A percentile compares a stretch with the other conserved stretches of the same genome.
Conservation (phyloP, 2,113 vertebrate genomes). For the Ondatra zibethicus region DNA sequence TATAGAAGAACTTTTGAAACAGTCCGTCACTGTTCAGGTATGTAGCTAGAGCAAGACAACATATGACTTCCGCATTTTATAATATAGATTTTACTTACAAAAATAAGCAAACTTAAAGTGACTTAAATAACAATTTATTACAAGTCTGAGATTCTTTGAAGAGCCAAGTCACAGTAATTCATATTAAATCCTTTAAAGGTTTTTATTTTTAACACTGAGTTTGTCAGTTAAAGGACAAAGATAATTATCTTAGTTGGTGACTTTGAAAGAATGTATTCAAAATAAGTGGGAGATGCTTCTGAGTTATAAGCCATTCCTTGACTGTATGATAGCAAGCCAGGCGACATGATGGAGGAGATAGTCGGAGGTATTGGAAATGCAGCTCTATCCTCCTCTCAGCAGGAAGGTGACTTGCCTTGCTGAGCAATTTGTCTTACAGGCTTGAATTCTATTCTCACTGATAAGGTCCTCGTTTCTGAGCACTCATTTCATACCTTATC, state of each 20-base stretch:
- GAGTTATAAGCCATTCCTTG: constrained; percentile 83
- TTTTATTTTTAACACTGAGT: constrained; percentile 81
- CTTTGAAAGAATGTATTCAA: constrained; percentile 86
- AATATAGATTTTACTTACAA: constrained; percentile 48
- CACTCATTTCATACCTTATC: constrained; percentile 90
- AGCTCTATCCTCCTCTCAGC: constrained; percentile 88
- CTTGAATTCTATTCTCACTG: constrained; percentile 88
- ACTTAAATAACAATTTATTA: constrained; percentile 46
- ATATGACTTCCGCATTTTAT: constrained; percentile 41
- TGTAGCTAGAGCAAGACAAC: constrained; percentile 56
- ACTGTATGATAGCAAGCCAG: constrained; percentile 84
- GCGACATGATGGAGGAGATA: constrained; percentile 87
- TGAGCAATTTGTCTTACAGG: constrained; percentile 91
- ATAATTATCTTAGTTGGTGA: constrained; percentile 84
- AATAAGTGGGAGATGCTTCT: constrained; percentile 85
- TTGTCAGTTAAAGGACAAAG: constrained; percentile 86
- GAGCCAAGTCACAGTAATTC: constrained; percentile 59
- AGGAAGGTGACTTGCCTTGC: constrained; percentile 90
- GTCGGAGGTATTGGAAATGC: constrained; percentile 88
- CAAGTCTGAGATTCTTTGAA: constrained; percentile 40
- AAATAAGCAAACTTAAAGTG: constrained; percentile 39
- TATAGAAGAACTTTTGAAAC: constrained; percentile 92
- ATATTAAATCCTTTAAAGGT: constrained; percentile 79
- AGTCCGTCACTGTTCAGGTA: constrained; percentile 92
- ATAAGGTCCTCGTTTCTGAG: constrained; percentile 90